phyloP scores from a whole-genome alignment of 1,140 invertebrate genomes.

The Sipha flava region DNA sequence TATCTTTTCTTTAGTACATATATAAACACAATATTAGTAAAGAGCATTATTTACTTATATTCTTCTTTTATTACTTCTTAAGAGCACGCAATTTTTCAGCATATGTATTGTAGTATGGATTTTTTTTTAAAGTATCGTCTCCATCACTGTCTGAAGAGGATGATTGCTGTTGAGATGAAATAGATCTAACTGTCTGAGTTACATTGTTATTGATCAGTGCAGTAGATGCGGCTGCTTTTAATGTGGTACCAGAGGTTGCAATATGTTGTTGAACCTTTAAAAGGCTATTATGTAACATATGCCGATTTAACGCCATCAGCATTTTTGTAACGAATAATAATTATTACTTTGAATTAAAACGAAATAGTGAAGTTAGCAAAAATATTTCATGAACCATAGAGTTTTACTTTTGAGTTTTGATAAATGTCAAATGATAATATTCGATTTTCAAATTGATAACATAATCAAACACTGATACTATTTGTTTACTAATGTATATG shows the following conservation, averaged over 20 bases:
- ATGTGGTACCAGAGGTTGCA: background rate
- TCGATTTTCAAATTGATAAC: no score
- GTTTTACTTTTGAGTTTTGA: no score
- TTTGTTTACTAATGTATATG: no score
- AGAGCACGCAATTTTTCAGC: background rate
- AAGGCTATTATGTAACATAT: slow-evolving; percentile 11
- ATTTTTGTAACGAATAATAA: background rate
- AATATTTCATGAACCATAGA: no score
- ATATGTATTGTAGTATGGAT: background rate
- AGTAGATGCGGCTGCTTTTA: background rate
- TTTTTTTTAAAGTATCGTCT: background rate
- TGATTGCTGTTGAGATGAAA: background rate
- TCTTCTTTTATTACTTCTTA: background rate
- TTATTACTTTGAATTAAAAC: background rate
- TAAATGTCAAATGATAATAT: no score
- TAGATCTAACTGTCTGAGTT: background rate
- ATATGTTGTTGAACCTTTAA: background rate
- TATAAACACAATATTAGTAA: no score
- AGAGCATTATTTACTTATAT: background rate
- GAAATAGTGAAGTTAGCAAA: no score
- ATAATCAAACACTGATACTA: no score
- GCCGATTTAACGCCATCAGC: background rate
- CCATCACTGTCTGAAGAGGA: background rate
- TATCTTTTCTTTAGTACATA: background rate
- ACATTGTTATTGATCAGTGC: background rate